Conservation (phyloP, 2,113 vertebrate species). For the Cranoglanis bouderius region DNA sequence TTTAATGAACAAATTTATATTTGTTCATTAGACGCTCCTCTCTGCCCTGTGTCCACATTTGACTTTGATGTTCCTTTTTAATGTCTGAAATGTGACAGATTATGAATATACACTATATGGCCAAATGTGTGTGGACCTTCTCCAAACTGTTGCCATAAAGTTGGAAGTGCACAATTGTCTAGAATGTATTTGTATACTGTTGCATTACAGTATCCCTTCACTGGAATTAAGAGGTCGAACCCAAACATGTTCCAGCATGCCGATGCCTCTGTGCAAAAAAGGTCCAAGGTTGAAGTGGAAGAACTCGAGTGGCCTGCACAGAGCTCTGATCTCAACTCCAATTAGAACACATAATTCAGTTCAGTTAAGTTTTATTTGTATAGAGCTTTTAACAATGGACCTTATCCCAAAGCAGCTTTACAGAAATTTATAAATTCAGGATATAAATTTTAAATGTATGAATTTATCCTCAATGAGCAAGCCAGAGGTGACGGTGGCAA, state of each 20-base stretch:
- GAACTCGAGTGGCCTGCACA: background rate
- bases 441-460: too few relatives aligned
- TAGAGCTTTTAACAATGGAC: too few relatives aligned
- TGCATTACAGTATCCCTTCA: too few relatives aligned
- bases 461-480: too few relatives aligned
- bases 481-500: too few relatives aligned
- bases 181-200: background rate
- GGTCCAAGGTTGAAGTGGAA: background rate
- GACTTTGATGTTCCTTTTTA: background rate
- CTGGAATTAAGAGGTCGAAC: too few relatives aligned
- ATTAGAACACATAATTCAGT: too few relatives aligned
- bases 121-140: background rate
- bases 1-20: too few relatives aligned
- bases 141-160: background rate
- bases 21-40: background rate
- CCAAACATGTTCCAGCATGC: too few relatives aligned
- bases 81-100: background rate
- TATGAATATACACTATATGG: background rate
- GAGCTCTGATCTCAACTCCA: background rate
- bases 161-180: background rate
- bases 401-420: too few relatives aligned
- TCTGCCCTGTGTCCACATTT: background rate
- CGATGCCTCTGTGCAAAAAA: background rate
- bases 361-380: too few relatives aligned
- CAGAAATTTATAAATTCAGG: too few relatives aligned